Conservation (phyloP, 2,888 invertebrate species). For the Tineola bisselliella region DNA sequence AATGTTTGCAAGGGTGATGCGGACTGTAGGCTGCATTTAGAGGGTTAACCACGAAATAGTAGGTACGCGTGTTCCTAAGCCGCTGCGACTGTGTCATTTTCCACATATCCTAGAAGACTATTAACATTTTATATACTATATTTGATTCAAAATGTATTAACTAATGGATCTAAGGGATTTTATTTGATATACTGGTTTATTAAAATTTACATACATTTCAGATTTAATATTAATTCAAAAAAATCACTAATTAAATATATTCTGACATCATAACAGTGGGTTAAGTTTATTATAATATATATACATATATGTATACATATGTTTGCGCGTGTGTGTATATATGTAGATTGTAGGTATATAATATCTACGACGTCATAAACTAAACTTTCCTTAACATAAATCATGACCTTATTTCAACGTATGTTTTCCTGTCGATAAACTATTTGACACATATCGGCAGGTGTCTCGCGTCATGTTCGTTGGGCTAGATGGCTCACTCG, state of each 20-base stretch:
- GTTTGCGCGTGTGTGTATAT: too few relatives aligned
- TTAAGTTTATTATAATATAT: too few relatives aligned
- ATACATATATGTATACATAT: too few relatives aligned
- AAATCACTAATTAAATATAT: too few relatives aligned
- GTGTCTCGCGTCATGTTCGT: neutral
- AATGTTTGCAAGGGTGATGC: constrained; percentile 1
- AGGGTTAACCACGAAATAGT: neutral
- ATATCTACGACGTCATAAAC: neutral
- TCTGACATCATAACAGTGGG: too few relatives aligned
- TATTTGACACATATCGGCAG: constrained; percentile 4
- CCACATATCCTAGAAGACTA: neutral
- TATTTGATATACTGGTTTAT: too few relatives aligned
- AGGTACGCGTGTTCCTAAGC: constrained; percentile 6
- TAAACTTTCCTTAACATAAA: neutral
- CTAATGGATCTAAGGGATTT: too few relatives aligned
- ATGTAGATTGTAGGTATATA: too few relatives aligned
- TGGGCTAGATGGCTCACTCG: constrained; percentile 1
- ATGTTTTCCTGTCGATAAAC: constrained; percentile 11
- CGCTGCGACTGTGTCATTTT: neutral
- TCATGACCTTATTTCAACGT: neutral
- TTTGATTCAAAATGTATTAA: too few relatives aligned
- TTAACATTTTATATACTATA: neutral
- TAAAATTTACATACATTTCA: too few relatives aligned
- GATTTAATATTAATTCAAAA: too few relatives aligned
- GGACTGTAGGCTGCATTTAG: neutral